Evolutionary conservation across 2,888 invertebrate genomes (phyloP).

Genomic region (Ypsolopha scabrella): DNA sequence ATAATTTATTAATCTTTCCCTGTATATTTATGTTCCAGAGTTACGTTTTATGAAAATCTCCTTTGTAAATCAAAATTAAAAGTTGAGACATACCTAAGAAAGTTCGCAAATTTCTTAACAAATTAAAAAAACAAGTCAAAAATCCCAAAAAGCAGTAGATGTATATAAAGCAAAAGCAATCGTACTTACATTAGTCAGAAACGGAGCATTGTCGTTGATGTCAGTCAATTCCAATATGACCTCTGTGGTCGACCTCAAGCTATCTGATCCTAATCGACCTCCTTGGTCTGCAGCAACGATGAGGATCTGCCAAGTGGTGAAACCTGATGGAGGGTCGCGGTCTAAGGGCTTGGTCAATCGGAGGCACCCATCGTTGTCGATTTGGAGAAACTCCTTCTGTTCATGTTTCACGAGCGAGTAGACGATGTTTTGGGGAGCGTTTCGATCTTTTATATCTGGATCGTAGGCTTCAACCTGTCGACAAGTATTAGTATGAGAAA

Average conservation of each 20-base stretch:
- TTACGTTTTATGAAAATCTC: too few relatives aligned
- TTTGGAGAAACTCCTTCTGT: conserved; percentile 76
- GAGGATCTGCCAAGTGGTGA: conserved; percentile 81
- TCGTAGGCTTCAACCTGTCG: conserved; percentile 81
- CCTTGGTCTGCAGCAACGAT: conserved; percentile 84
- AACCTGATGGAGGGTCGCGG: conserved; percentile 90
- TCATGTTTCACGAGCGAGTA: conserved; percentile 81
- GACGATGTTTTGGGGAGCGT: conserved; percentile 81
- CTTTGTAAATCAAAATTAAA: too few relatives aligned
- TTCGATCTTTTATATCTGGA: conserved; percentile 85
- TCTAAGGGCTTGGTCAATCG: conserved; percentile 82
- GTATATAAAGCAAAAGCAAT: not conserved
- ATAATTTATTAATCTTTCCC: too few relatives aligned
- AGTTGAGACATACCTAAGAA: too few relatives aligned
- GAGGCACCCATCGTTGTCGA: conserved; percentile 82
- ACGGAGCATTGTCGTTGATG: conserved; percentile 96
- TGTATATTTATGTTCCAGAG: too few relatives aligned
- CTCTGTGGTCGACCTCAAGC: conserved; percentile 73
- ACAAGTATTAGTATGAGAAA: not conserved
- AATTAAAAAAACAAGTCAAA: too few relatives aligned
- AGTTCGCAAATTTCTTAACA: too few relatives aligned
- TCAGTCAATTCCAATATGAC: conserved; percentile 80
- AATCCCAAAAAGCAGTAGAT: too few relatives aligned
- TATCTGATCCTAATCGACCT: conserved; percentile 68
- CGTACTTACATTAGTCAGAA: conserved; percentile 77